Evolutionary conservation across 1,140 invertebrate genomes (phyloP).

Genomic region (Drosophila paulistorum): DNA sequence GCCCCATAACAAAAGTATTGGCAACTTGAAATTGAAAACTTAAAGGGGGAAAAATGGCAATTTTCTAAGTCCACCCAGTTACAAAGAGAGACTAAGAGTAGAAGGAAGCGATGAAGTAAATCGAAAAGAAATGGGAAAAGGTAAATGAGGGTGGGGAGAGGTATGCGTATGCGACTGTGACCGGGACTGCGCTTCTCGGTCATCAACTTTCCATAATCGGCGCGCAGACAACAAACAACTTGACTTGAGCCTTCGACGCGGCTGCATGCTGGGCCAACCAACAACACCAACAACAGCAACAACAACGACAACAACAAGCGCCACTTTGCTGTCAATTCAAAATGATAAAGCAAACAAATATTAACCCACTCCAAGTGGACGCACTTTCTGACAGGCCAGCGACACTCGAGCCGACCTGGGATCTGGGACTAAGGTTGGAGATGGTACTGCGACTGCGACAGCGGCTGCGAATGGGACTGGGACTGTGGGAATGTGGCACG

Average conservation of each 20-base stretch:
- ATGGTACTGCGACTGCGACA: conserved; percentile 32
- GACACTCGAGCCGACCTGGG: conserved; percentile 68
- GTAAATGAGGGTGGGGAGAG: not conserved
- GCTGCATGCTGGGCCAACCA: conserved; percentile 60
- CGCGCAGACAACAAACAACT: conserved; percentile 79
- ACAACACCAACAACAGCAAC: conserved; percentile 24
- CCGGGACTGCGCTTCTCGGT: conserved; percentile 44
- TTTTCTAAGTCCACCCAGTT: conserved; percentile 54
- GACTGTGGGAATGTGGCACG: conserved; percentile 76
- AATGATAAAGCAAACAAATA: conserved; percentile 83
- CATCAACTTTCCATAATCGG: conserved; percentile 80
- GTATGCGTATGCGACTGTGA: not conserved
- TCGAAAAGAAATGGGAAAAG: not conserved
- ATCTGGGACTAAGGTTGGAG: conserved; percentile 47
- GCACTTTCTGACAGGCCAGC: conserved; percentile 79
- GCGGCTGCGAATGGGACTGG: conserved; percentile 4
- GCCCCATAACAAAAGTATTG: conserved; percentile 30
- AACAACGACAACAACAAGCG: conserved; percentile 75
- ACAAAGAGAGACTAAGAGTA: not conserved
- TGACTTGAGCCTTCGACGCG: conserved; percentile 60
- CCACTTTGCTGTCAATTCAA: conserved; percentile 82
- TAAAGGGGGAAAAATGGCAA: conserved; percentile 54
- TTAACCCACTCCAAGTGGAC: conserved; percentile 82
- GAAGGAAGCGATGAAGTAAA: conserved; percentile 2
- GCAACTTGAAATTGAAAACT: conserved; percentile 65